phyloP scores from a whole-genome alignment of 2,113 vertebrate genomes.

The Phaetusa simplex region DNA sequence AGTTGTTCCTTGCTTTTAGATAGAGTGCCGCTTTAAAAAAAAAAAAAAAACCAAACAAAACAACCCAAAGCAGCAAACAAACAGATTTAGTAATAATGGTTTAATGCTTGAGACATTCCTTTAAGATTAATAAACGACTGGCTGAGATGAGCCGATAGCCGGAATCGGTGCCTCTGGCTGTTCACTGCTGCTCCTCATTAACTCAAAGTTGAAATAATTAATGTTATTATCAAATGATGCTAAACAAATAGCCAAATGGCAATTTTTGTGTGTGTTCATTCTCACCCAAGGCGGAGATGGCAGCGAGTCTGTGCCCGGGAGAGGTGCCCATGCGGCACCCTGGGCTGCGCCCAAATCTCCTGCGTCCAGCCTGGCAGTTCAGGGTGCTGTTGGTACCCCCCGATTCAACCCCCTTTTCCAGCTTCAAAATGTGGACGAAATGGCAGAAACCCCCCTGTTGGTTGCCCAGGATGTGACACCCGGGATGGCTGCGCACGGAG shows the following conservation, averaged over 20 bases:
- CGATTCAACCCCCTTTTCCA: not conserved
- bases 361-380: not conserved
- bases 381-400: not conserved
- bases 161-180: not conserved
- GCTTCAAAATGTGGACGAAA: not conserved
- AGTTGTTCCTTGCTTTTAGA: not conserved
- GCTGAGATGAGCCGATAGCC: not conserved
- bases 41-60: not conserved
- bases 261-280: not conserved
- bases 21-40: not conserved
- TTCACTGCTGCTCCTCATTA: constrained; percentile 14
- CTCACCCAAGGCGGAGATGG: not conserved
- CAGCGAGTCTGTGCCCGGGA: accelerated
- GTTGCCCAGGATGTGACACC: not conserved
- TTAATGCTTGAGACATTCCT: not conserved
- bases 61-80: not conserved
- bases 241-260: not conserved
- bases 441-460: accelerated
- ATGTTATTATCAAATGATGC: not conserved
- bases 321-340: accelerated
- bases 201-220: constrained; percentile 19
- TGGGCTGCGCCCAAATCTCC: accelerated
- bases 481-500: accelerated
- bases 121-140: not conserved
- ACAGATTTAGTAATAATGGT: not conserved